Evolutionary conservation across 2,797 vertebrate genomes (phyloP).

Genomic region (Eulemur albifrons): DNA sequence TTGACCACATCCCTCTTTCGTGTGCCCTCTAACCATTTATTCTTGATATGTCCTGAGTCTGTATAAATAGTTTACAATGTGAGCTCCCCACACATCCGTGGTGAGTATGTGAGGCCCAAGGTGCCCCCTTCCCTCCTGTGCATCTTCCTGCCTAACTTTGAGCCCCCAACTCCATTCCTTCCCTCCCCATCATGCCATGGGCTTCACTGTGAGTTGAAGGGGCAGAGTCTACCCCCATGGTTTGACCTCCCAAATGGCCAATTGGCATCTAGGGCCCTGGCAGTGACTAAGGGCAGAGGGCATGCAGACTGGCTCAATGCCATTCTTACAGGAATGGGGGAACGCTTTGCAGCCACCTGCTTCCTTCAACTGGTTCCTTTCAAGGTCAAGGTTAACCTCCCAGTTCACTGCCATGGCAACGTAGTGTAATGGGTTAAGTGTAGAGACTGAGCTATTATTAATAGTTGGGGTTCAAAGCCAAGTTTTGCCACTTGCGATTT

Average conservation of each 20-base stretch:
- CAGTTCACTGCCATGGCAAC: background rate
- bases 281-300: too few relatives aligned
- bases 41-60: background rate
- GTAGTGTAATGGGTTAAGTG: background rate
- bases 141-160: background rate
- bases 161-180: background rate
- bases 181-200: too few relatives aligned
- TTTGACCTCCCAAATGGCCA: background rate
- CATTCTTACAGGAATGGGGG: background rate
- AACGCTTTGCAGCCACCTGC: background rate
- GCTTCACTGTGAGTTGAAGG: background rate
- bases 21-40: background rate
- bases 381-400: background rate
- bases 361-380: background rate
- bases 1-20: background rate
- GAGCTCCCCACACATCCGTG: background rate
- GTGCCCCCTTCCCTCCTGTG: background rate
- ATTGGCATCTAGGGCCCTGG: background rate
- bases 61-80: background rate
- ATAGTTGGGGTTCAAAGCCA: background rate
- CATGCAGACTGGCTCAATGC: background rate
- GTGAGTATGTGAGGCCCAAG: background rate
- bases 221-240: background rate
- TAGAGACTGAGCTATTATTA: background rate
- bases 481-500: background rate